These are phyloP conservation scores for Potorous gilbertii DNA, from an alignment of 2,797 vertebrate genomes.

Conservation along the genomic window DNA sequence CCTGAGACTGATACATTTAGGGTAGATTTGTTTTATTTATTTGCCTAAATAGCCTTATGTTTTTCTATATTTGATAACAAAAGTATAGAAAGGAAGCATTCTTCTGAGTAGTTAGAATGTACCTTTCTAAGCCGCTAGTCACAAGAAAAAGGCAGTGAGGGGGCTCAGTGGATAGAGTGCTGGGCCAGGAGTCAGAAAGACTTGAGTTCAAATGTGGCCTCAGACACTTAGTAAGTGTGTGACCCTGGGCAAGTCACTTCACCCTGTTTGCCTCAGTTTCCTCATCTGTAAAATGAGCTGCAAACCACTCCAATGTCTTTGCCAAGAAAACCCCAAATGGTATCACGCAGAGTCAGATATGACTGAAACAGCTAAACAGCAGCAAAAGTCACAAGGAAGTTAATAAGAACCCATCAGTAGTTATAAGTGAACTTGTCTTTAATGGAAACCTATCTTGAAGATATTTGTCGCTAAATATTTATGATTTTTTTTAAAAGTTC, in stretches of 20 bases:
- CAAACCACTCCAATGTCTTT: not conserved
- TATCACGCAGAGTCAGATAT: not conserved
- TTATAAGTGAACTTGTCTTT: not conserved
- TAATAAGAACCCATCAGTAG: not conserved
- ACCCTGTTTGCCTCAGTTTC: not conserved
- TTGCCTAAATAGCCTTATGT: constrained; percentile 34
- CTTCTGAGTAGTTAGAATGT: not conserved
- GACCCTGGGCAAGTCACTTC: not conserved
- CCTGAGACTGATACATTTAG: not conserved
- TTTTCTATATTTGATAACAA: constrained; percentile 25
- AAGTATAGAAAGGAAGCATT: constrained; percentile 24
- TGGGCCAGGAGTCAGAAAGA: not conserved
- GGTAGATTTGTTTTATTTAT: constrained; percentile 34
- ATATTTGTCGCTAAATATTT: not conserved
- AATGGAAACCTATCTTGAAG: not conserved
- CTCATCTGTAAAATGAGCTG: not conserved
- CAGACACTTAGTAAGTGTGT: not conserved
- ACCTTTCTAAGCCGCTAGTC: not conserved
- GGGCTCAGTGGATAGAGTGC: not conserved
- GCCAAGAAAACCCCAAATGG: not conserved
- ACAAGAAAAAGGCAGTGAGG: not conserved
- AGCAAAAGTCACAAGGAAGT: not conserved
- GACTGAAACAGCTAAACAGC: not conserved
- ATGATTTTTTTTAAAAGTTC: constrained; percentile 1
- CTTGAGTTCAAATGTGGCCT: not conserved